phyloP scores from a whole-genome alignment of 2,797 vertebrate genomes.

The Microchirus variegatus region DNA sequence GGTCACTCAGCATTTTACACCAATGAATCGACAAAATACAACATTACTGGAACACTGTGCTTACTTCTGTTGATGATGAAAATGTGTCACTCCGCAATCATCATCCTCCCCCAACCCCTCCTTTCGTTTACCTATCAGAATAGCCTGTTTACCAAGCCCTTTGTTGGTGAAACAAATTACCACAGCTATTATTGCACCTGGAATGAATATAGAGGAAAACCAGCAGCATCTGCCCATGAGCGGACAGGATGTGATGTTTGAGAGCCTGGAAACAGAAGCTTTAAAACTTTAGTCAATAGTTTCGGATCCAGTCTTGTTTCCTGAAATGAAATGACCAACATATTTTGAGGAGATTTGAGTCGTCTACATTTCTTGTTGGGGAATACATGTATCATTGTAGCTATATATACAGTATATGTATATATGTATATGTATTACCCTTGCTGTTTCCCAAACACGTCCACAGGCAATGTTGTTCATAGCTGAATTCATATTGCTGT shows the following conservation, averaged over 20 bases:
- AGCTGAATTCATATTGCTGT: too few relatives aligned
- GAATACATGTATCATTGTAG: background rate
- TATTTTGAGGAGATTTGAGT: background rate
- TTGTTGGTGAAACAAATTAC: background rate
- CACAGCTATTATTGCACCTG: background rate
- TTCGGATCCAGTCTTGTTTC: too few relatives aligned
- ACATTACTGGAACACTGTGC: slow-evolving; percentile 16
- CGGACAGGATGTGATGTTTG: background rate
- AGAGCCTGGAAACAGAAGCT: background rate
- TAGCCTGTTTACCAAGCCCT: slow-evolving; percentile 8
- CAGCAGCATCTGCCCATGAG: background rate
- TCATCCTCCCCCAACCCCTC: background rate
- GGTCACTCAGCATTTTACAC: slow-evolving; percentile 64
- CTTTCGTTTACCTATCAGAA: slow-evolving; percentile 9
- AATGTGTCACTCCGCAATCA: slow-evolving; percentile 23
- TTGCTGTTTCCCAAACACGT: too few relatives aligned
- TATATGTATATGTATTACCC: too few relatives aligned
- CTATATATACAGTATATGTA: too few relatives aligned
- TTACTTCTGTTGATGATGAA: slow-evolving; percentile 36
- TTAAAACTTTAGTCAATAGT: too few relatives aligned
- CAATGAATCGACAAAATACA: slow-evolving; percentile 52
- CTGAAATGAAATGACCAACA: too few relatives aligned
- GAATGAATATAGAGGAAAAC: background rate
- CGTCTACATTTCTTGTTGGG: background rate
- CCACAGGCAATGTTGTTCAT: too few relatives aligned